These are phyloP conservation scores for Argyrosomus regius DNA, from an alignment of 2,797 vertebrate genomes.

Conservation along the genomic window DNA sequence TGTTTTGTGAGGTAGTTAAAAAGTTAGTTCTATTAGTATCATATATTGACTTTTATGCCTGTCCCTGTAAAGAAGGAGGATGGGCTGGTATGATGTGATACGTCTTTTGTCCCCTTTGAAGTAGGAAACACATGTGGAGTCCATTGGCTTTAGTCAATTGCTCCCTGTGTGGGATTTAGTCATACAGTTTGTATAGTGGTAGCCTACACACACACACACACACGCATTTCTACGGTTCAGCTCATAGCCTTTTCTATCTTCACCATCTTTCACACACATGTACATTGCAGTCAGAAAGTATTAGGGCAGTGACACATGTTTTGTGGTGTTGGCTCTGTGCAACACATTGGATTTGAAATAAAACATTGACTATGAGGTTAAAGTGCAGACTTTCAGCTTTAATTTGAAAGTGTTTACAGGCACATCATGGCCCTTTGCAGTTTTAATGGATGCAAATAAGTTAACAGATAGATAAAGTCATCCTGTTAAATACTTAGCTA, in stretches of 20 bases:
- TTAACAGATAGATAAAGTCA: slow-evolving; percentile 9
- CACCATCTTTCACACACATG: slow-evolving; percentile 61
- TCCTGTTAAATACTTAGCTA: slow-evolving; percentile 1
- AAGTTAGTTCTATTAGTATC: background rate
- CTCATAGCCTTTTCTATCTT: slow-evolving; percentile 32
- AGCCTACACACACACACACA: slow-evolving; percentile 56
- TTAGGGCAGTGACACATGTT: slow-evolving; percentile 46
- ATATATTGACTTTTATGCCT: slow-evolving; percentile 25
- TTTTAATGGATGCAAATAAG: background rate
- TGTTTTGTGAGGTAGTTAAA: slow-evolving; percentile 12
- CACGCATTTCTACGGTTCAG: slow-evolving; percentile 49
- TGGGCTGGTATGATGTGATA: slow-evolving; percentile 47
- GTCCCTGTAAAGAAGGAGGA: slow-evolving; percentile 35
- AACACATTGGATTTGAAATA: slow-evolving; percentile 25
- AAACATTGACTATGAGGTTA: slow-evolving; percentile 14
- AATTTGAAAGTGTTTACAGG: slow-evolving; percentile 10
- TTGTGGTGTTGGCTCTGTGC: slow-evolving; percentile 24
- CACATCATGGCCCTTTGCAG: slow-evolving; percentile 1
- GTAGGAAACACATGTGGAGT: slow-evolving; percentile 72
- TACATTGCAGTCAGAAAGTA: slow-evolving; percentile 29
- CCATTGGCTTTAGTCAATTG: slow-evolving; percentile 63
- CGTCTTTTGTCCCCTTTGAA: slow-evolving; percentile 63
- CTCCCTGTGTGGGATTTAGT: slow-evolving; percentile 75
- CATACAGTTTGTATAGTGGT: slow-evolving; percentile 62
- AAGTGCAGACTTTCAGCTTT: slow-evolving; percentile 16